Base-by-base conservation (phyloP, 2,113 vertebrate genomes). In the Camelus dromedarius region DNA sequence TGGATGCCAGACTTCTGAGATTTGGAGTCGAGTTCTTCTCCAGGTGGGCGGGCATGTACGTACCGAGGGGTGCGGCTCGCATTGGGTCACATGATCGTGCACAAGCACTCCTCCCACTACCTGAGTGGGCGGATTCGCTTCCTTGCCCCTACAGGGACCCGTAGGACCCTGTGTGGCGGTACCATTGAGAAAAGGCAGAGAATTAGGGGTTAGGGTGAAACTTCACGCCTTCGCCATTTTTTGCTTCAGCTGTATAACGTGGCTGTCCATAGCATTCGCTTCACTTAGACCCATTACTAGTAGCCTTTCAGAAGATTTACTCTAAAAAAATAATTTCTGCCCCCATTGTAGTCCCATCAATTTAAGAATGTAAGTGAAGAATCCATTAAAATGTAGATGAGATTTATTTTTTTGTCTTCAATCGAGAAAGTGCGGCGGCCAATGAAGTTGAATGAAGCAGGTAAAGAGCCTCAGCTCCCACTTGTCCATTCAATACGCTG, bases 101-200 rank as follows among this genome's bases (percentile, higher is more conserved):
- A 13, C 67, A 9, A n/a, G 42, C n/a, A 19, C 46, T 5, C 86
- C 75, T 48, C 30, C 38, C 12, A 10, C 5, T 16, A 50, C 16
- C 50, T 30, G 30, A 26, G 48, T 30, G 28, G 26, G 22, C 14
- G 16, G 64, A 18, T 46, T 83, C 6, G 6, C 48, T 22, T 38
- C n/a, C 11, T 35, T 1, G 16, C 18, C 19, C 30, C 3, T 1
- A 5, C 8, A 24, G 12, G 16, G 32, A 66, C 64, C 15, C 6
- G 73, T 66, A 5, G 7, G 35, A 26, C 7, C 6, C 42, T 28
- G 35, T n/a, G 56, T 4, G 26, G 50, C 2, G 0, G 12, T 3
- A 2, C 38, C 16, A 2, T 2, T 9, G 22, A 88, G 32, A 2
- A 38, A 38, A 85, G 32, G 30, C 52, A 15, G 54, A 66, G 20